Conservation (phyloP, 2,797 vertebrate genomes). For the Tenualosa thibaudeaui region DNA sequence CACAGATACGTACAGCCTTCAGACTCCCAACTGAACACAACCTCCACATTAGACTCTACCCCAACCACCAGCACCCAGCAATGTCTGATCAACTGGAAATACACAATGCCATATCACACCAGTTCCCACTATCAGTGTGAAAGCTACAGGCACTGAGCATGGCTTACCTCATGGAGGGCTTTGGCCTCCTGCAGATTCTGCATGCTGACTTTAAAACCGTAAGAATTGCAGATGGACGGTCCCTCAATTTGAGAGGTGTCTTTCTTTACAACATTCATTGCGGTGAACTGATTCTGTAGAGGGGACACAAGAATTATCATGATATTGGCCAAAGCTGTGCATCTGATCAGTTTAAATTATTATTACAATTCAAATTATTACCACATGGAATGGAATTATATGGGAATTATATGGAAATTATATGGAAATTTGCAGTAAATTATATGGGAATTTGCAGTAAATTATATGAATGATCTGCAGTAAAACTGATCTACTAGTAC, state of each 20-base stretch:
- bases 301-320: background rate
- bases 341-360: background rate
- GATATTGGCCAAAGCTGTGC: background rate
- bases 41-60: background rate
- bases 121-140: no score
- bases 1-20: background rate
- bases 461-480: background rate
- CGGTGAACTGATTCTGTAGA: constrained; percentile 87
- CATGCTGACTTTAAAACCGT: constrained; percentile 95
- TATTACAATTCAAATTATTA: no score
- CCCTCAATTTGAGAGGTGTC: constrained; percentile 94
- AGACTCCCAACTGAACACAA: background rate
- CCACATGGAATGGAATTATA: no score
- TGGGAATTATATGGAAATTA: background rate
- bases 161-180: constrained; percentile 92
- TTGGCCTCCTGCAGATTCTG: constrained; percentile 97
- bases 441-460: no score
- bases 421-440: background rate
- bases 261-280: constrained; percentile 84
- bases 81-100: background rate
- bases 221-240: constrained; percentile 92
- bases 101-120: background rate
- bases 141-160: background rate
- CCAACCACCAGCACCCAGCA: background rate
- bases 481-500: background rate